phyloP scores from a whole-genome alignment of 53 echinoderm and acorn worm species.

The Luidia sarsii region DNA sequence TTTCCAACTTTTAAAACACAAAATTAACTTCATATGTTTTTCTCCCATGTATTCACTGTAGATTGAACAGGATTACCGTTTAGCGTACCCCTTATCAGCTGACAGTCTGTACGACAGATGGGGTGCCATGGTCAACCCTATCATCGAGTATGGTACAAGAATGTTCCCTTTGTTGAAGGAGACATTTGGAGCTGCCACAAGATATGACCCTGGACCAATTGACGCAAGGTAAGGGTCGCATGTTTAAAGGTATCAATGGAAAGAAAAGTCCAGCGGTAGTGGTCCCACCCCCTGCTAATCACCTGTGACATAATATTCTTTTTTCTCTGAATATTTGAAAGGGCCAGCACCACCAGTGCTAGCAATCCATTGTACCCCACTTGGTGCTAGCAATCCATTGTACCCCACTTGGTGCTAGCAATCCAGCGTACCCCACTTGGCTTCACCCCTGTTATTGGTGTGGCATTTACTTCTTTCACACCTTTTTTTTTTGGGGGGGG shows the following conservation, averaged over 20 bases:
- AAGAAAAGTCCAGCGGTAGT: neutral
- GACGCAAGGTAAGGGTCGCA: conserved; percentile 13
- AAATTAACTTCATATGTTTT: neutral
- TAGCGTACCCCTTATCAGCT: neutral
- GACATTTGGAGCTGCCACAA: conserved; percentile 9
- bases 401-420: no score
- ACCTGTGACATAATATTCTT: no score
- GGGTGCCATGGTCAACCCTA: conserved; percentile 21
- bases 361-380: no score
- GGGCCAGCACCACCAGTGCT: no score
- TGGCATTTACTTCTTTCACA: no score
- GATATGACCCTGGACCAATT: neutral
- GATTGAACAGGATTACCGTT: conserved; percentile 36
- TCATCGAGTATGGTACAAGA: conserved; percentile 44
- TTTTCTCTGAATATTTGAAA: no score
- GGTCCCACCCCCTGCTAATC: no score
- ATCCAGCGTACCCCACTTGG: no score
- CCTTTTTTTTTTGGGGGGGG: neutral
- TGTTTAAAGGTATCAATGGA: neutral
- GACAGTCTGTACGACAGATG: conserved; percentile 10
- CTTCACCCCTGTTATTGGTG: no score
- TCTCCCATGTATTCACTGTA: neutral
- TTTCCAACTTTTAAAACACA: no score
- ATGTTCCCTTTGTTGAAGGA: conserved; percentile 57
- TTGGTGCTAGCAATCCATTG: no score